Base-by-base conservation (phyloP, 2,113 vertebrate genomes). In the Verasper variegatus region DNA sequence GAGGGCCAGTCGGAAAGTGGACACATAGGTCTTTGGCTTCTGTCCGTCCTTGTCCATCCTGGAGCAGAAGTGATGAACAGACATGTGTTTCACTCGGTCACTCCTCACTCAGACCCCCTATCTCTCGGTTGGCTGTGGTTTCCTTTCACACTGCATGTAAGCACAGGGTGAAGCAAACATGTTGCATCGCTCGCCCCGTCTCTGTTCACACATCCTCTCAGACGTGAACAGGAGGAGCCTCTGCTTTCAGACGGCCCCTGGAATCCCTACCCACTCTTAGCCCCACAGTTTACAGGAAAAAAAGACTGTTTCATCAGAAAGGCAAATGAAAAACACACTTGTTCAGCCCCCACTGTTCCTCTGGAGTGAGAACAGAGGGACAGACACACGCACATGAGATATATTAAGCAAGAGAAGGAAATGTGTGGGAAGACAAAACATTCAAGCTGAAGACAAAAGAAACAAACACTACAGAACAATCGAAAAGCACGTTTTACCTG, bases 21-120 rank as follows among this genome's bases (percentile, higher is more conserved):
- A 94, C 74, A 93, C 85, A 68, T 56, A 93, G 0, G 91, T 94
- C 85, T 90, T 92, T 23, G 88, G 76, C 58, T 80, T 89, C 35
- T 55, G 55, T 15, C 57, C 68, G 40, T 86, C 82, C 62, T 87
- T 80, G 61, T 91, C 90, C 92, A 93, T 94, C 72, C 62, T 91
- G 52, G 20, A 18, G 55, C 8, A 47, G 20, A 70, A 74, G 80
- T 67, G 47, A 51, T 6, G 31, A 60, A 3, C 13, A 55, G 37
- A 60, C 62, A 35, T 74, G 35, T 76, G 68, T 60, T 70, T 83
- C 23, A 74, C 51, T 40, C 11, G 27, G 37, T n/a, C 68, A 26
- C 15, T 68, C 65, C 76, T 87, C 76, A 63, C 57, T 62, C 1
- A 26, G 71, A 35, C 68, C 55, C 69, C 20, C 60, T 23, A 1